Percentiles rank a stretch among this genome's conserved stretches.
Evolutionary conservation across 2,113 vertebrate species (phyloP).

Genomic region (Nettapus auritus): DNA sequence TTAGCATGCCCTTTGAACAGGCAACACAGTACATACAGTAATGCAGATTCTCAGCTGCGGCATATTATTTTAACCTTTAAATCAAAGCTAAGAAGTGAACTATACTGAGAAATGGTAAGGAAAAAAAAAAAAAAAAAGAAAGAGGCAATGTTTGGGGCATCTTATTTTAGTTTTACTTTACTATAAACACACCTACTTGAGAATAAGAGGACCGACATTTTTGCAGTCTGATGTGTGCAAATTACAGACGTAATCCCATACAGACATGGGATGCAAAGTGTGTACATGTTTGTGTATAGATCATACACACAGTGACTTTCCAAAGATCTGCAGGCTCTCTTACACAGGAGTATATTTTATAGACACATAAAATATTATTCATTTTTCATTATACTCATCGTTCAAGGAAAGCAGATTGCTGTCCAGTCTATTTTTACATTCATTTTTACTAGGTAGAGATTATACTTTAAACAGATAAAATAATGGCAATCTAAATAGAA

Average conservation of each 20-base stretch:
- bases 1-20: neutral
- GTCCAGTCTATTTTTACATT: conserved; percentile 19
- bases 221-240: neutral
- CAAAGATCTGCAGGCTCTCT: neutral
- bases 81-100: neutral
- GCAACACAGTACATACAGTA: neutral
- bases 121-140: neutral
- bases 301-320: neutral
- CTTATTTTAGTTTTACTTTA: neutral
- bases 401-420: neutral
- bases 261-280: neutral
- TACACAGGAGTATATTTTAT: neutral
- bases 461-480: conserved; percentile 17
- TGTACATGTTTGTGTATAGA: accelerated
- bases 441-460: conserved; percentile 28
- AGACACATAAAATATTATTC: neutral
- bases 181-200: neutral
- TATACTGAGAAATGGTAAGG: neutral
- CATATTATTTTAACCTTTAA: neutral
- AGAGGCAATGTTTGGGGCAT: accelerated
- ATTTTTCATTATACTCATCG: neutral
- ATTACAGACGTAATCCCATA: no score
- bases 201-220: neutral
- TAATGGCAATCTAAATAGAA: neutral
- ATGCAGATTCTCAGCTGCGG: neutral